Evolutionary conservation across 2,888 invertebrate species (phyloP).

Genomic region (Ypsolopha sequella): DNA sequence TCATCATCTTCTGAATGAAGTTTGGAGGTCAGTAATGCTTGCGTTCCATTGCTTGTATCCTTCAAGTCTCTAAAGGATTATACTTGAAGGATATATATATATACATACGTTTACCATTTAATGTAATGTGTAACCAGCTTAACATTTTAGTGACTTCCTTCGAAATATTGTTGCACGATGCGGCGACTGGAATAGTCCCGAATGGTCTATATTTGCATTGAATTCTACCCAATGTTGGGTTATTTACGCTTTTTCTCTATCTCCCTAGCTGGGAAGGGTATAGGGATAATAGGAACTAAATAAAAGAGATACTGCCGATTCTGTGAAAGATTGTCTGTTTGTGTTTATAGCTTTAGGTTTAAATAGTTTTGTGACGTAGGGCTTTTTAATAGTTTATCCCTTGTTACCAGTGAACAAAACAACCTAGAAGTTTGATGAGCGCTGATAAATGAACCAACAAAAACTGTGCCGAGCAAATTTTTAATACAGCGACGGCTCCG

Average conservation of each 20-base stretch:
- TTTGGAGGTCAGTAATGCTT: too few relatives aligned
- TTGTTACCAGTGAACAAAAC: too few relatives aligned
- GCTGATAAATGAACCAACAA: too few relatives aligned
- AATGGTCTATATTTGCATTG: background rate
- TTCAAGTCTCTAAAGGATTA: too few relatives aligned
- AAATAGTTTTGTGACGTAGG: background rate
- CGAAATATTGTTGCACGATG: background rate
- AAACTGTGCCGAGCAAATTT: too few relatives aligned
- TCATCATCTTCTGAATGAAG: too few relatives aligned
- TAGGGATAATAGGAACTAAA: background rate
- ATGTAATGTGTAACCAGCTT: background rate
- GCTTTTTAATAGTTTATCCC: too few relatives aligned
- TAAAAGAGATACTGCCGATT: background rate
- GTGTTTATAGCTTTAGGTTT: background rate
- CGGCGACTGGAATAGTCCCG: background rate
- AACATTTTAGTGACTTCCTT: background rate
- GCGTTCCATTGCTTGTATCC: too few relatives aligned
- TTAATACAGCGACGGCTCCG: too few relatives aligned
- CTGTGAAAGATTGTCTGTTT: background rate
- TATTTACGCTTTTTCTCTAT: background rate
- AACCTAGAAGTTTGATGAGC: too few relatives aligned
- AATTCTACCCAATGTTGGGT: background rate
- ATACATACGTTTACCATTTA: too few relatives aligned
- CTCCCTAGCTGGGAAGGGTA: background rate
- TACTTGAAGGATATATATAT: too few relatives aligned